Conservation (phyloP, 2,888 invertebrate species). For the Cepaea hortensis region DNA sequence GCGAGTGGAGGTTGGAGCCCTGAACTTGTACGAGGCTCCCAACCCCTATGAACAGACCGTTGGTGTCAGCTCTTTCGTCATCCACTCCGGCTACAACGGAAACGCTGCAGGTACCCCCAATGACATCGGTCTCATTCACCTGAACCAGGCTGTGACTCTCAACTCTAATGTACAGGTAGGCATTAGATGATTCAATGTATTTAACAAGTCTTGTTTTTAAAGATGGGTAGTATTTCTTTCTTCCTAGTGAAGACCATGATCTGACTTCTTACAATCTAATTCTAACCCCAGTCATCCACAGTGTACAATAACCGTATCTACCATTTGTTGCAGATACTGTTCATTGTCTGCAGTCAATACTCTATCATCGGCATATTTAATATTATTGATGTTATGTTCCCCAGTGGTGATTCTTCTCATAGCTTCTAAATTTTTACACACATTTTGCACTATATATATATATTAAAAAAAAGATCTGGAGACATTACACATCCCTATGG, state of each 20-base stretch:
- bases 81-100: conserved; percentile 10
- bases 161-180: conserved; percentile 20
- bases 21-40: conserved; percentile 1
- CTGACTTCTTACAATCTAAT: too few species aligned
- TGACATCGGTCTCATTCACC: conserved; percentile 23
- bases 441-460: background rate
- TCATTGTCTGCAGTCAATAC: too few species aligned
- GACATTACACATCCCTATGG: background rate
- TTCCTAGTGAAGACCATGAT: too few species aligned
- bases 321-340: too few species aligned
- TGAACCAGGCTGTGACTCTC: background rate
- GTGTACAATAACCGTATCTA: too few species aligned
- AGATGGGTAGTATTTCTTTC: too few species aligned
- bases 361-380: too few species aligned
- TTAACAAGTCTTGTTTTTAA: too few species aligned
- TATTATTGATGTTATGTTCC: too few species aligned
- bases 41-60: conserved; percentile 23
- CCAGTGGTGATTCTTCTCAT: too few species aligned
- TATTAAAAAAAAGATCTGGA: background rate
- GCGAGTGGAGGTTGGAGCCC: conserved; percentile 21
- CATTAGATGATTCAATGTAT: background rate
- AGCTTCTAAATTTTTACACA: too few species aligned
- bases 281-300: too few species aligned
- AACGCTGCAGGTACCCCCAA: conserved; percentile 22
- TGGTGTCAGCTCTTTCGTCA: background rate